Conservation (phyloP, 2,888 invertebrate species). For the Nyleta sp. region DNA sequence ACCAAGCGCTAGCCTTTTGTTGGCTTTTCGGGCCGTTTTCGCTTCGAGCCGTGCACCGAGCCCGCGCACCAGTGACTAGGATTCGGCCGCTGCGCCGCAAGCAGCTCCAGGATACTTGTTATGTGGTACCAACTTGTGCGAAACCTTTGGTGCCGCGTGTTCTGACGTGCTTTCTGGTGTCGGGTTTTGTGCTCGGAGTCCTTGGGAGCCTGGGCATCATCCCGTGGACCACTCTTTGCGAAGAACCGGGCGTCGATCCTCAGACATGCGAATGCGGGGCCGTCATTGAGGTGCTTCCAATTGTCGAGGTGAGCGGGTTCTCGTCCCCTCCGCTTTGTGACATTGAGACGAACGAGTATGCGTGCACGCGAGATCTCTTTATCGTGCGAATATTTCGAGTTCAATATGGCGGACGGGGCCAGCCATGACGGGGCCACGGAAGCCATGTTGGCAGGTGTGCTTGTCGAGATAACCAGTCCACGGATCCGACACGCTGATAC, state of each 20-base stretch:
- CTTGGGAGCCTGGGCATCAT: conserved; percentile 20
- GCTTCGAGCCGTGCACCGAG: too few species aligned
- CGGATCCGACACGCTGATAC: conserved; percentile 70
- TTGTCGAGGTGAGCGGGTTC: conserved; percentile 67
- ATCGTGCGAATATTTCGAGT: conserved; percentile 74
- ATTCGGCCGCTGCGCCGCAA: conserved; percentile 8
- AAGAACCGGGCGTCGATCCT: conserved; percentile 66
- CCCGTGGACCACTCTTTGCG: conserved; percentile 40
- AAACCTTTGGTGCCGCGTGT: conserved; percentile 16
- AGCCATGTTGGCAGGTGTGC: conserved; percentile 83
- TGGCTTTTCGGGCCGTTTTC: conserved; percentile 13
- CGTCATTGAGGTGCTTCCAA: conserved; percentile 65
- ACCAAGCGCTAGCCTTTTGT: conserved; percentile 39
- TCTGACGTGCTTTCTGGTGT: conserved; percentile 19
- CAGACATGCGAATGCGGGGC: conserved; percentile 67
- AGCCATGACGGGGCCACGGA: conserved; percentile 81
- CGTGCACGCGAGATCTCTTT: conserved; percentile 56
- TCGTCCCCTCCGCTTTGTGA: conserved; percentile 48
- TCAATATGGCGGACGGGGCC: conserved; percentile 81
- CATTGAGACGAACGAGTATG: conserved; percentile 55
- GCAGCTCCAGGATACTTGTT: conserved; percentile 17
- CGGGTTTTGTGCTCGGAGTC: not conserved
- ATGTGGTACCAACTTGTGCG: conserved; percentile 30
- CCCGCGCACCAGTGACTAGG: conserved; percentile 36
- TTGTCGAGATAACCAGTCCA: conserved; percentile 73